Percentiles rank a stretch among this genome's conserved stretches.
These are phyloP conservation scores for Centruroides vittatus DNA, from an alignment of 1,140 invertebrate genomes.

Conservation along the genomic window DNA sequence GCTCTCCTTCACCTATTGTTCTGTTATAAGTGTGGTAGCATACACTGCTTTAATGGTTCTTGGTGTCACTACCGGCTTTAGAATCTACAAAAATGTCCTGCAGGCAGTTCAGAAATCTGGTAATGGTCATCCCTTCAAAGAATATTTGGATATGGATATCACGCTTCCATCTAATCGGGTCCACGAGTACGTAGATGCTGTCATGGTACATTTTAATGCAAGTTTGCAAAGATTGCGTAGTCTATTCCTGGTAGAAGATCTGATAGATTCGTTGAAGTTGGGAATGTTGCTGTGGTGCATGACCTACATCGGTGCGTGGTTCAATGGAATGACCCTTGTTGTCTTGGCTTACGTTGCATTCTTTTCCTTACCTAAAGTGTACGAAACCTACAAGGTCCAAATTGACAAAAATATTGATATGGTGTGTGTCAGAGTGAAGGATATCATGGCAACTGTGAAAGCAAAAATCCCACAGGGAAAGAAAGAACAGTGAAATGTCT, in stretches of 20 bases:
- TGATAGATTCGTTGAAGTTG: constrained; percentile 69
- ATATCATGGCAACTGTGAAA: too few species aligned
- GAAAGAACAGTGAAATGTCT: too few species aligned
- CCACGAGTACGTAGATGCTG: constrained; percentile 63
- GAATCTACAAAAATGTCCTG: constrained; percentile 89
- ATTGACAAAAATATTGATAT: background rate
- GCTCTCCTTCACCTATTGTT: constrained; percentile 82
- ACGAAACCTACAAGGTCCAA: constrained; percentile 79
- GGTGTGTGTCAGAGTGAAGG: too few species aligned
- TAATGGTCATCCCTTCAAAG: constrained; percentile 96
- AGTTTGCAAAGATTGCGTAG: constrained; percentile 64
- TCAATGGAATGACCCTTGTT: constrained; percentile 93
- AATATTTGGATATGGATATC: constrained; percentile 69
- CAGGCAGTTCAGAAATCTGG: constrained; percentile 93
- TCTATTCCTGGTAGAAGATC: constrained; percentile 88
- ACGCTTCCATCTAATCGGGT: constrained; percentile 72
- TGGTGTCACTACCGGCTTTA: constrained; percentile 70
- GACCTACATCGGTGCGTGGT: constrained; percentile 92
- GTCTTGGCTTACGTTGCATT: constrained; percentile 86
- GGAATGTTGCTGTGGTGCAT: constrained; percentile 80
- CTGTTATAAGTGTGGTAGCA: constrained; percentile 86
- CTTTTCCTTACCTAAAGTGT: constrained; percentile 92
- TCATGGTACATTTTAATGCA: constrained; percentile 70
- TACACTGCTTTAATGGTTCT: constrained; percentile 74
- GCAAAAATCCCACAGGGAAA: too few species aligned